Base-by-base conservation (phyloP, 30 jellyfish, hydroid and myxozoan genomes). In the Mastigias papua region DNA sequence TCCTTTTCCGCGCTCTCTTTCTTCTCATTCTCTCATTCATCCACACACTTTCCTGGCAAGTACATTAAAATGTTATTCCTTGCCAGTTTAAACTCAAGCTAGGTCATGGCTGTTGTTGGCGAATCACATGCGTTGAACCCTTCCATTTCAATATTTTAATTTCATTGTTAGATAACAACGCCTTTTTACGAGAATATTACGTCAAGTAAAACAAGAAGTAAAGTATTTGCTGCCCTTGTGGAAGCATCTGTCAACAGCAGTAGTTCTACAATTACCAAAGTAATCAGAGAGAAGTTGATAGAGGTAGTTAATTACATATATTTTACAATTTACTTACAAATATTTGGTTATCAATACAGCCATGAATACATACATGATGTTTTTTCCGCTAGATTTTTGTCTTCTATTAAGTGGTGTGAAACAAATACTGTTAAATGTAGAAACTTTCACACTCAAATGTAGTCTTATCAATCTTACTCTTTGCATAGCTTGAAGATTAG, bases 141-240 rank as follows among this genome's bases (percentile, higher is more conserved):
- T 8, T 46, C 16, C 16, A 46, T 46, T 5, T 42, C 67, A 6
- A 19, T 25, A 6, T 21, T 54, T 54, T 10, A 8, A 42, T 42
- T 8, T 42, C 51, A 16, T 25, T 63, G 72, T 37, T 33, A 85
- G 94, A 88, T 85, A 19, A 33, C 94, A n/a, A 15, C 69, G 7
- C 50, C 35, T 16, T 75, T 85, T 34, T 73, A 48, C 62, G 69
- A 80, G 29, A 34, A 54, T 62, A 73, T 85, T 7, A 8, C 82
- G 13, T 73, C 88, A 34, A 50, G 80, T 5, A 29, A 61, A 21
- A 72, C 87, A 17, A 64, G 73, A 69, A 73, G 26, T 37, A 76
- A 85, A 28, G 61, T 85, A 33, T 85, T 85, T 77, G 88, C 42
- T 23, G 76, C 88, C 4, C 69, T 85, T 21, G 19, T 85, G 84